Evolutionary conservation across 2,888 invertebrate species (phyloP).

Genomic region (Andrena dorsata): DNA sequence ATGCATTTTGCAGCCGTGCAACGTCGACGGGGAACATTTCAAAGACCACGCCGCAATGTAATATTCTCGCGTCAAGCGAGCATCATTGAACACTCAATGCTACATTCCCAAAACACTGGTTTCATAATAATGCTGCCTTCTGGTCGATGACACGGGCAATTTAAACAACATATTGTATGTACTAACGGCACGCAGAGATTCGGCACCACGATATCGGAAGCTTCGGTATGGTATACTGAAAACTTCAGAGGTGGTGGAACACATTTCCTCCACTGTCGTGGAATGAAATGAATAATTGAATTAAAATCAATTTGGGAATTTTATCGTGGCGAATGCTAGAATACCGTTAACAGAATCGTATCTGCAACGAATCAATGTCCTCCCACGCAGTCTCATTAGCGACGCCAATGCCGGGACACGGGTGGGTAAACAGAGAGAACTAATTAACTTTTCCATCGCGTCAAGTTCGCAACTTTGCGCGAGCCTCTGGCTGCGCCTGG

Average conservation of each 20-base stretch:
- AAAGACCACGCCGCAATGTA: slow-evolving; percentile 10
- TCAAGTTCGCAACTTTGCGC: background rate
- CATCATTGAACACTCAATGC: slow-evolving; percentile 4
- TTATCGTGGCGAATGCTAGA: background rate
- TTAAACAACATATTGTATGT: too few relatives aligned
- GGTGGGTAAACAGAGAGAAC: background rate
- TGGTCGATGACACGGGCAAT: background rate
- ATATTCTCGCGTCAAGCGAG: slow-evolving; percentile 15
- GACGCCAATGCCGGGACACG: background rate
- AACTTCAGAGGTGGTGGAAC: too few relatives aligned
- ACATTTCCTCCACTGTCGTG: too few relatives aligned
- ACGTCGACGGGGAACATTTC: slow-evolving; percentile 9
- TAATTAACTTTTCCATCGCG: slow-evolving; percentile 10
- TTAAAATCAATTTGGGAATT: background rate
- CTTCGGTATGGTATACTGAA: too few relatives aligned
- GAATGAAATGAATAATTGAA: too few relatives aligned
- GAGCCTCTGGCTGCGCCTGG: background rate
- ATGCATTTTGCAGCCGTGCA: slow-evolving; percentile 26
- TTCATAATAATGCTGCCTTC: background rate
- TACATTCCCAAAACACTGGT: background rate
- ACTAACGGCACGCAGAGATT: too few relatives aligned
- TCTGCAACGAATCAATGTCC: background rate
- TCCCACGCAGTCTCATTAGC: slow-evolving; percentile 2
- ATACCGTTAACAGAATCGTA: background rate
- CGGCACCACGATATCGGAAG: too few relatives aligned